Evolutionary conservation across 2,113 vertebrate genomes (phyloP), one percentile per base, ranked within the genome.

Genomic region (Guaruba guarouba): DNA sequence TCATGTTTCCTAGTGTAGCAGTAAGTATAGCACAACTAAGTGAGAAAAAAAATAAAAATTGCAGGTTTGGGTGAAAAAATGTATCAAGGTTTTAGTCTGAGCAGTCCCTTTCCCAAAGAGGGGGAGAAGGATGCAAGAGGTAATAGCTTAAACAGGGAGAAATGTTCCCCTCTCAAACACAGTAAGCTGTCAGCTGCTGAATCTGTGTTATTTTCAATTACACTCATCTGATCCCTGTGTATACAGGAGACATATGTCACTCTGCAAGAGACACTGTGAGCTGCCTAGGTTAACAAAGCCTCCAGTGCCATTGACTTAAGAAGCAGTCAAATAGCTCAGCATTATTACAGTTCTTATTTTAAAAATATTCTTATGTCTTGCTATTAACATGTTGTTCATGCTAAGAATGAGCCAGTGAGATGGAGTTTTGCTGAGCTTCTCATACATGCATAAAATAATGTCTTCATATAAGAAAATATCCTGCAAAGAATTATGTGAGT

Each of bases 161-260:
- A 90, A 29, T 29, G 11, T 94, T 85, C 33, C n/a, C 2, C 17
- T 82, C 44, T 78, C 39, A 71, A 54, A 41, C 52, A 48, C 52
- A 86, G 20, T 90, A 78, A 74, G 59, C 83, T 94, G 89, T 95
- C 87, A 92, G 59, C 80, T 95, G 70, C 91, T 94, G 86, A 92
- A 95, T 89, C 77, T 84, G 64, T 95, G 62, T 95, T 95, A 78
- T 94, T 96, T 96, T 95, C 95, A 96, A 76, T 96, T 95, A 95
- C 41, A 49, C 51, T 93, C 66, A 44, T 89, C 71, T 91, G 88
- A 85, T 92, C 86, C 43, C 55, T 76, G 48, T 44, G 57, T 78
- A 14, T 97, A 75, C 78, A 96, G 83, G 71, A 93, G 84, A 87
- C 71, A 61, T 69, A 84, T 89, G 91, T 82, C 91, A 95, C 89